A percentile compares a stretch with the other conserved stretches of the same genome.
Evolutionary conservation across 35 echinoderm and acorn worm species (phyloP).

Genomic region (Chiridota heheva): DNA sequence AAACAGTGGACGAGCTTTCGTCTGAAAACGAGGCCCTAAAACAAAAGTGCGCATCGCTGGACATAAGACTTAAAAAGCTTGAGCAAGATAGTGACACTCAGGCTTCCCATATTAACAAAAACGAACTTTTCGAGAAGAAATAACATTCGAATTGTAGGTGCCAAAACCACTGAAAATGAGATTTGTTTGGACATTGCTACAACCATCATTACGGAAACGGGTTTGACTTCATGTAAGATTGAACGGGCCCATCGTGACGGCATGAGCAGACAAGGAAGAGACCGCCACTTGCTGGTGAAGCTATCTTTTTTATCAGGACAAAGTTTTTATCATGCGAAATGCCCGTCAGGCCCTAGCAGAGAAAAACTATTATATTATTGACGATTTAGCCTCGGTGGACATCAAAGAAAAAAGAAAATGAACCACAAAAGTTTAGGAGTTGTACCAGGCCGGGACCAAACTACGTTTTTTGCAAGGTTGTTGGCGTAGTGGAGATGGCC

Average conservation of each 20-base stretch:
- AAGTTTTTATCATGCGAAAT: neutral
- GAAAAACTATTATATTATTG: neutral
- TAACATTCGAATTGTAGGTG: slow-evolving; percentile 16
- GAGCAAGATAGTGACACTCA: neutral
- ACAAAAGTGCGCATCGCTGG: neutral
- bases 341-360: slow-evolving; percentile 1
- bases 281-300: neutral
- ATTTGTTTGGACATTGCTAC: slow-evolving; percentile 4
- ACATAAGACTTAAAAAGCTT: neutral
- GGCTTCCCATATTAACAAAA: slow-evolving; percentile 4
- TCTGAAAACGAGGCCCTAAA: neutral
- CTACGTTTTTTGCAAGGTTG: neutral
- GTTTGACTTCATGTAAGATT: neutral
- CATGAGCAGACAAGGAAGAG: neutral
- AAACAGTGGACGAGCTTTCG: neutral
- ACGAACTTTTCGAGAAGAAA: slow-evolving; percentile 15
- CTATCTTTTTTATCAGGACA: slow-evolving; percentile 14
- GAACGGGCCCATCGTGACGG: slow-evolving; percentile 6
- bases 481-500: neutral
- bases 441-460: neutral
- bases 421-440: neutral
- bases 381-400: neutral
- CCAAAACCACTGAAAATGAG: slow-evolving; percentile 12
- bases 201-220: neutral
- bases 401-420: slow-evolving; percentile 19